Conservation (phyloP, 2,113 vertebrate species). For the Ciconia stormi region DNA sequence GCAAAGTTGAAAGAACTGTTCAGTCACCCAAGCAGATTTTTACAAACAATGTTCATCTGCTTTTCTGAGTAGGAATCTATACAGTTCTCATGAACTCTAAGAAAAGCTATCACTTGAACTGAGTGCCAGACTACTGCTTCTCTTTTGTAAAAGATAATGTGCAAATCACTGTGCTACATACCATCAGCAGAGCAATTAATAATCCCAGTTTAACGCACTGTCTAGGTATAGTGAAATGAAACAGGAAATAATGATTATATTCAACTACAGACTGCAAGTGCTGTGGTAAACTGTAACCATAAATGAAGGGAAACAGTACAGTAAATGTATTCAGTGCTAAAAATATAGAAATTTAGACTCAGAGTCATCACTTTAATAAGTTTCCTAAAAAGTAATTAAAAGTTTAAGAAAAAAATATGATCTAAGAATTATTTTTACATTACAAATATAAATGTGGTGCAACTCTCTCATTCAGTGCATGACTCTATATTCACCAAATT, state of each 20-base stretch:
- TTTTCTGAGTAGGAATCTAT: not conserved
- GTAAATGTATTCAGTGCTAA: not conserved
- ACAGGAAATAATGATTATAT: not conserved
- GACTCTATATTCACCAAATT: not conserved
- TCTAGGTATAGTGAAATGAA: not conserved
- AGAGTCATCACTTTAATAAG: not conserved
- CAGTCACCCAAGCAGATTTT: not conserved
- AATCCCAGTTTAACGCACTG: not conserved
- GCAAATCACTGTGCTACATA: not conserved
- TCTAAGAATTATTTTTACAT: not conserved
- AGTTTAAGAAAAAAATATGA: not conserved
- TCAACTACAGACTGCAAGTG: not conserved
- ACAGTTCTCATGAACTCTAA: not conserved
- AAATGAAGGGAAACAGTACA: not conserved
- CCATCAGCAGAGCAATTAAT: not conserved
- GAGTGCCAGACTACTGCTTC: not conserved
- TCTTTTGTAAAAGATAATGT: not conserved
- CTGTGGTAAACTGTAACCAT: not conserved
- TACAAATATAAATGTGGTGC: not conserved
- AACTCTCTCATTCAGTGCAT: not conserved
- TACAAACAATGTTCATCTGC: not conserved
- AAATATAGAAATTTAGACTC: not conserved
- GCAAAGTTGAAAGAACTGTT: not conserved
- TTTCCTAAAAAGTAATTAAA: not conserved
- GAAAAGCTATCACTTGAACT: not conserved